phyloP scores from a whole-genome alignment of 2,113 vertebrate genomes.

The Orientallactaga bullata region DNA sequence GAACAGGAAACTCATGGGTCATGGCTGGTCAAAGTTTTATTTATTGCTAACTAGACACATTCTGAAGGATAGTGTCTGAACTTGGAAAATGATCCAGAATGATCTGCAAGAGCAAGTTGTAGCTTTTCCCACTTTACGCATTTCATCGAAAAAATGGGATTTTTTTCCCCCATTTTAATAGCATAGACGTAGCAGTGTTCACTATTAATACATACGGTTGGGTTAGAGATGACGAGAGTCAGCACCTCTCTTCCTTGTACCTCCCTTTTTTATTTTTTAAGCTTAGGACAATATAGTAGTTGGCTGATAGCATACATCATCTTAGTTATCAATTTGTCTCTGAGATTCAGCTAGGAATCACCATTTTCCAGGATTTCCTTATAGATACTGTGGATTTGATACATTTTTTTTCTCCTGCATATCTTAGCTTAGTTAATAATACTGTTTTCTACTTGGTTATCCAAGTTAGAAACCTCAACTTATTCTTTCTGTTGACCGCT shows the following conservation, averaged over 20 bases:
- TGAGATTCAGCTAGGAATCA: neutral
- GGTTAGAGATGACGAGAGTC: neutral
- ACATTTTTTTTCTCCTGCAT: neutral
- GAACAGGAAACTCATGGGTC: neutral
- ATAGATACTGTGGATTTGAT: neutral
- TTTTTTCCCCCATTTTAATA: neutral
- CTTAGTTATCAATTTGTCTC: conserved; percentile 5
- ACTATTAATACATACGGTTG: neutral
- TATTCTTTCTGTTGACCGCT: neutral
- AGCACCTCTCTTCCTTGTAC: neutral
- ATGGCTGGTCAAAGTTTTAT: neutral
- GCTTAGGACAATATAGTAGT: neutral
- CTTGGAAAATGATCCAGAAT: neutral
- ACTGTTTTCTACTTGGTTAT: neutral
- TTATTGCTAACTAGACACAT: neutral
- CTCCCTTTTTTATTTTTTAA: neutral
- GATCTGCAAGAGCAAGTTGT: neutral
- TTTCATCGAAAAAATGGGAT: neutral
- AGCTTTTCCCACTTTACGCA: neutral
- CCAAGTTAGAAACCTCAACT: neutral
- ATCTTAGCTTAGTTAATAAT: neutral
- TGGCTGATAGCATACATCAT: neutral
- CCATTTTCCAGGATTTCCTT: neutral
- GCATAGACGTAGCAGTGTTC: neutral
- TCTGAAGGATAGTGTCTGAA: neutral